Evolutionary conservation across 2,113 vertebrate species (phyloP).

Genomic region (Puma concolor): DNA sequence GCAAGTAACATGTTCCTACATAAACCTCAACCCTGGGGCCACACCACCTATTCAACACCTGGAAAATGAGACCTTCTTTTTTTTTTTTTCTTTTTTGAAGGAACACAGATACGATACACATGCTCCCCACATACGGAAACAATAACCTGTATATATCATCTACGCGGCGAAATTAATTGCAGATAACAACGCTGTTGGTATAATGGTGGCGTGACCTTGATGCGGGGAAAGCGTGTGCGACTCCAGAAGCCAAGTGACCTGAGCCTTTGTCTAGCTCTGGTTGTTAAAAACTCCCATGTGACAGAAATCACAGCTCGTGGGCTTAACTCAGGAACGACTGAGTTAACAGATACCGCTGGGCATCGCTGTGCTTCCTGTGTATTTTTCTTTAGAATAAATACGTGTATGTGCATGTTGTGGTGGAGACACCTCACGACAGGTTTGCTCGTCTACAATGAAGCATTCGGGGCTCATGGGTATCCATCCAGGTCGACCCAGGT

Average conservation of each 20-base stretch:
- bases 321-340: fast-evolving
- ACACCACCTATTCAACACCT: neutral
- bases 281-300: neutral
- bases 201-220: fast-evolving
- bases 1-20: neutral
- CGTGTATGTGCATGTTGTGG: fast-evolving
- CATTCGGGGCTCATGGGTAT: fast-evolving
- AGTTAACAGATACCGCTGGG: neutral
- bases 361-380: neutral
- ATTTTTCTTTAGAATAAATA: neutral
- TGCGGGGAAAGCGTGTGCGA: fast-evolving
- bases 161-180: neutral
- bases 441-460: neutral
- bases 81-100: neutral
- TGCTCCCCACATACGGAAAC: neutral
- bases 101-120: neutral
- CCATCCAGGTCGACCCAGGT: neutral
- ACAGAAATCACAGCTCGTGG: fast-evolving
- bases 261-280: fast-evolving
- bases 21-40: too few relatives aligned
- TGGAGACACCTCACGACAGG: neutral
- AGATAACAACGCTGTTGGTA: neutral
- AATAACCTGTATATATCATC: fast-evolving
- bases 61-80: neutral
- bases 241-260: too few relatives aligned